Evolutionary conservation across 2,888 invertebrate genomes (phyloP), one percentile per base, ranked within the genome.

Genomic region (Pseudococcus longispinus): DNA sequence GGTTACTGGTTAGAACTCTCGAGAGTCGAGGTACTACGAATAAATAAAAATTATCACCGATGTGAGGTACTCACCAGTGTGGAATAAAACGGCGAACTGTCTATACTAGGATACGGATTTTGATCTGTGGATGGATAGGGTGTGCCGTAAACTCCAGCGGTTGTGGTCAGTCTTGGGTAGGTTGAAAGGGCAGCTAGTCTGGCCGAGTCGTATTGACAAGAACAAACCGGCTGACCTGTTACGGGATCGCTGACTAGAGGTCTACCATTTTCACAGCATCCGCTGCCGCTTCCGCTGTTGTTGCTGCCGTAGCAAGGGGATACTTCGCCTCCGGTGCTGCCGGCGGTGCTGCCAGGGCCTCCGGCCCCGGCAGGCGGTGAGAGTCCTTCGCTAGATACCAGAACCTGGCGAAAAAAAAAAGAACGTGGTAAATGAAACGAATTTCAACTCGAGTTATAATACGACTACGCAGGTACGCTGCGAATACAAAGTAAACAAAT

Each of bases 61-160:
- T 37, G 37, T 8, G 37, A 26, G 46, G n/a, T 90, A 95, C 97
- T 95, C 93, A 98, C 97, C 95, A 98, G 91, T 89, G 97, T 97
- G 88, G 97, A 96, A 92, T 97, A 97, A 92, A 98, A 98, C 87
- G 97, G 97, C 84, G 97, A 97, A 90, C 97, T 97, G 91, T 97
- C 97, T 92, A 97, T 97, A 91, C 96, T 96, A 83, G 96, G 96
- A 91, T 97, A 97, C 70, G 97, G 96, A 91, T 96, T 96, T 92
- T 97, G 97, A 91, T 97, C 97, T 88, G 96, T 95, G 89, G 96
- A 96, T 87, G 96, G 96, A 91, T 97, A 96, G 20, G 97, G 96
- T 85, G 96, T 93, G 88, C 96, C 96, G 91, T 97, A 96, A 89
- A 96, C 95, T 89, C 96, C 95, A 60, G 95, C 95, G 88, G 91